Evolutionary conservation across 2,888 invertebrate species (phyloP), one percentile per base, ranked within the genome.

Genomic region (Chouioia cunea): DNA sequence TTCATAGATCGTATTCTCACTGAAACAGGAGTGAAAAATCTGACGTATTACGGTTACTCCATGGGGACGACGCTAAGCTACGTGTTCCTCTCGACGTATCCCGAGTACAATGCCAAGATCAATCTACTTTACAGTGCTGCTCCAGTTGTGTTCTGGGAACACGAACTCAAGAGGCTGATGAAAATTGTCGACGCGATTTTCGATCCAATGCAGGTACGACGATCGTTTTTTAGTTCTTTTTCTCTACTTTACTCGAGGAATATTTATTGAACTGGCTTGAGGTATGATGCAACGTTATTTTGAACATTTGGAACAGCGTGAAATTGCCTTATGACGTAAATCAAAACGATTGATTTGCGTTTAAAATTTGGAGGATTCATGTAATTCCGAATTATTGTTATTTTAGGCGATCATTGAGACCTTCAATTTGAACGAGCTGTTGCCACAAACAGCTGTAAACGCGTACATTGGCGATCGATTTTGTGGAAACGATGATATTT

Each of bases 41-140:
- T 93, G 46, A 62, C 59, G 22, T 97, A 96, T 82, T 87, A 96
- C 52, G 97, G 97, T 0, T 96, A 97, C 85, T 97, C 96, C 0
- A 96, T 97, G 92, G 97, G 96, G 1, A 93, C 94, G 0, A 92
- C 93, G 0, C 87, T 91, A 76, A 89, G 91, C 74, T 92, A 91
- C 80, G 91, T 91, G 1, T 86, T 93, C 77, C 87, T 93, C 48
- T 91, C 93, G 0, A 88, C 89, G 8, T 87, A 89, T 76, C 91
- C 92, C 0, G 89, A 92, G 77, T 93, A 92, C 78, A 93, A 94
- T 78, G 56, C 76, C 0, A 89, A 91, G 71, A 87, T 94, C 47
- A 88, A 89, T 76, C 88, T 91, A 0, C 90, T 91, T 0, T 47
- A 57, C 57, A 62, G 47, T 18, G 3, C 22, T 4, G 69, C 62